Base-by-base conservation (phyloP, 1,140 invertebrate species). In the Drosophila obscura region DNA sequence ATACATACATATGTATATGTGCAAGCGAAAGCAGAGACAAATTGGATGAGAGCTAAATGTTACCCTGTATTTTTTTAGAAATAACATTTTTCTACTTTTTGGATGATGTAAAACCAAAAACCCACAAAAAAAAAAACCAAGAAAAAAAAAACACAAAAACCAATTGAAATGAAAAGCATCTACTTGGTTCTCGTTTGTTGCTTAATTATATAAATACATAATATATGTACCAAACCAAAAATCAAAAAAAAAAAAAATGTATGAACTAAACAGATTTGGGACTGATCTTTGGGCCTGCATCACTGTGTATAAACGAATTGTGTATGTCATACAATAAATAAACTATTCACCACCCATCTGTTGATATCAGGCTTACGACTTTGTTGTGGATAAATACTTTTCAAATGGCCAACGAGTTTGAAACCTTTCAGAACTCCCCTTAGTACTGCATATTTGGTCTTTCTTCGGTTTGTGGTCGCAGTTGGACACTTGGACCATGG, bases 61-160 rank as follows among this genome's bases (percentile, higher is more conserved):
- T 82, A 80, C 62, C 64, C 81, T 74, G 74, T 85, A 85, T 85
- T 85, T 87, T 84, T 87, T 85, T 76, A 85, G 82, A 78, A 69
- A 65, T 80, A 77, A 87, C 77, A 82, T 85, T 85, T 85, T 85
- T 85, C 73, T 85, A 85, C 81, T 78, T 85, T 83, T 85, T 87
- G 74, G 78, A 84, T 62, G 55, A 83, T 49, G 66, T 72, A 73
- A 52, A 39, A 51, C 5, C 44, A 26, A 45, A 50, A 49, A 45
- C 44, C 24, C 45, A 52, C 44, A 73, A 24, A 15, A 56, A 71
- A 57, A 71, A 28, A 50, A 49, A 41, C 19, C 62, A 49, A 35
- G 43, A 43, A 22, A 60, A 55, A 46, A 68, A 52, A 50, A 43
- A 22, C 51, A 62, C 44, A 60, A 52, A 52, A 35, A 39, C 35